Conservation (phyloP, 2,888 invertebrate genomes). For the Tryphoninae sp. region DNA sequence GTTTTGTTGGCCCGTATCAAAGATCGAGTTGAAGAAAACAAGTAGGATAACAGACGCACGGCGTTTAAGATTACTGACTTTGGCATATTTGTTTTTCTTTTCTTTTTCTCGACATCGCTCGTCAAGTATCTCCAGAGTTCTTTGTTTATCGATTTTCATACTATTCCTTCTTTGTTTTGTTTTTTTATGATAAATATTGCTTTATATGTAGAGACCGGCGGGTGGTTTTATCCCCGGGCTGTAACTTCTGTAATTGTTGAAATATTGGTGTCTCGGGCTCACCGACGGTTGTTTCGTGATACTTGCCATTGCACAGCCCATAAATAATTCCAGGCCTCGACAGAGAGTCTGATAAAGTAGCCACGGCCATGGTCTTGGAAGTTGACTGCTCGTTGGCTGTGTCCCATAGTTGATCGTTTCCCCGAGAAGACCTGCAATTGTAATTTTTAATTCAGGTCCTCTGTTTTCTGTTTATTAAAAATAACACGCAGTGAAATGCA, state of each 20-base stretch:
- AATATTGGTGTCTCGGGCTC: slow-evolving; percentile 80
- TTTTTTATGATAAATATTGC: slow-evolving; percentile 54
- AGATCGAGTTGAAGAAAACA: slow-evolving; percentile 24
- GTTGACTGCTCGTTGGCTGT: slow-evolving; percentile 67
- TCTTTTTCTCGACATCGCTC: not conserved
- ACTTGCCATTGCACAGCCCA: slow-evolving; percentile 83
- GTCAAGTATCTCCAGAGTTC: slow-evolving; percentile 24
- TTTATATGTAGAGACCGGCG: slow-evolving; percentile 70
- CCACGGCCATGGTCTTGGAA: slow-evolving; percentile 83
- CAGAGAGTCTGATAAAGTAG: slow-evolving; percentile 83
- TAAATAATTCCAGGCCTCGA: slow-evolving; percentile 81
- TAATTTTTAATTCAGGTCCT: not conserved
- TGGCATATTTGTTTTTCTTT: slow-evolving; percentile 31
- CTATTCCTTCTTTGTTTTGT: not conserved
- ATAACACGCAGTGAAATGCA: no score
- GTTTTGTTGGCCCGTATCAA: not conserved
- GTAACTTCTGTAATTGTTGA: slow-evolving; percentile 77
- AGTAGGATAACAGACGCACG: slow-evolving; percentile 37
- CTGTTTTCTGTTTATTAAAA: not conserved
- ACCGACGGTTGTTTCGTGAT: slow-evolving; percentile 83
- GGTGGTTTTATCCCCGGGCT: slow-evolving; percentile 79
- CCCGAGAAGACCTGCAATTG: slow-evolving; percentile 72
- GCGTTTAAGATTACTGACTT: slow-evolving; percentile 49
- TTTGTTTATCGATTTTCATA: slow-evolving; percentile 15
- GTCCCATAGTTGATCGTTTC: slow-evolving; percentile 72